Base-by-base conservation (phyloP, 1,140 invertebrate genomes). In the Radopholus similis region DNA sequence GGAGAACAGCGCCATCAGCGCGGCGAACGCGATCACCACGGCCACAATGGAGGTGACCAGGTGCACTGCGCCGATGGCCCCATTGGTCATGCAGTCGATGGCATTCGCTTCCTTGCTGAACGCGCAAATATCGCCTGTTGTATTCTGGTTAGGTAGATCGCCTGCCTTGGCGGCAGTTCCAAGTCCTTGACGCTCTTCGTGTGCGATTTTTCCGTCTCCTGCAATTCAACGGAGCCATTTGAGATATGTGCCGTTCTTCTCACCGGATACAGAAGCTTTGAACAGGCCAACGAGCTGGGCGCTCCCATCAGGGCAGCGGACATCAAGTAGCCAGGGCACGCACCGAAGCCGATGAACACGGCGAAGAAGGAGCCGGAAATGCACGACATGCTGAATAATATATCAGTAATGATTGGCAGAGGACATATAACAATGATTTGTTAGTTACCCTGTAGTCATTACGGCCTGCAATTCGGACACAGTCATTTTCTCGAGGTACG, bases 311-410 rank as follows among this genome's bases (percentile, higher is more conserved):
- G 71, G 32, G 77, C 73, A 18, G 79, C 66, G 18, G 80, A 80
- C 4, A 80, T 53, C 42, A 73, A 60, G 64, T 78, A 80, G 91
- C 83, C 86, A 1, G 91, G 87, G 68, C 90, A 87, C 8, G 93
- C 91, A 2, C 93, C 93, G 82, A 93, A 62, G 47, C 59, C 47
- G 6, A 62, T 62, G 49, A 40, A 62, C 9, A 92, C 91, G 0
- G 91, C 93, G 73, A 97, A 85, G 1, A 94, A 90, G 1, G 90
- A 89, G 87, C 92, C 94, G 38, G 93, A 92, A 23, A 96, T 91
- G 9, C 93, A 94, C 0, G 93, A 90, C 83, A 96, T 95, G 6
- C 59, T 62, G 11, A 62, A 49, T 42, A 47, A 0, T 2, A 23
- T 26, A 26, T n/a, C n/a, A n/a, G n/a, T 8, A 51, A 23, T 18